Base-by-base conservation (phyloP, 2,797 vertebrate species). In the Myiothlypis chrysogaster region DNA sequence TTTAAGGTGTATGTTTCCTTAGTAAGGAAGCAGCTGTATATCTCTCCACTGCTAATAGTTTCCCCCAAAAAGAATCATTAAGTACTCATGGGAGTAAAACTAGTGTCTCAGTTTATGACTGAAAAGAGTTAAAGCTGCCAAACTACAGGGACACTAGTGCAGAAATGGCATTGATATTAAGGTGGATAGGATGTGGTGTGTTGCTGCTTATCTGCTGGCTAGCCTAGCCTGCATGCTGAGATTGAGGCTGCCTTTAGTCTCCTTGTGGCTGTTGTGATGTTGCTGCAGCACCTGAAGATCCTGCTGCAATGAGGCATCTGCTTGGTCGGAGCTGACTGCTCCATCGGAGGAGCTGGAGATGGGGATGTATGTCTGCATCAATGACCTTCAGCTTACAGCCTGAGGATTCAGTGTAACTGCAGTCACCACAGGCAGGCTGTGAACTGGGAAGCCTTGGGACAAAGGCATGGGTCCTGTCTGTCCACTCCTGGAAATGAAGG, bases 271-370 rank as follows among this genome's bases (percentile, higher is more conserved):
- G 4, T 25, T 85, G 75, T 37, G 66, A n/a, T 69, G 70, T 46
- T 61, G 80, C 72, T 91, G 53, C 86, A 76, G 83, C 86, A 63
- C 87, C 55, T 86, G 69, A 46, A 83, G 72, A 35, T 53, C 6
- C 13, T 53, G 61, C 89, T 94, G 83, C 53, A 53, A 4, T 21
- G 72, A 81, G 41, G 57, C 72, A 60, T 71, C 28, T 10, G 0
- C 59, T 64, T 3, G 0, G 12, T 69, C 0, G 0, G 73, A 89
- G 64, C 64, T 32, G 87, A 16, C 44, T 41, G 6, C 27, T 56
- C 69, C 25, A 3, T 71, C 3, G 0, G 41, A 53, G 76, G 24
- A 65, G 50, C 77, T 46, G 55, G 44, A 59, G 70, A 1, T 32
- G 4, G 56, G 78, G 60, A n/a, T 53, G 37, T 12, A 1, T 20